Evolutionary conservation across 2,888 invertebrate genomes (phyloP), one percentile per base, ranked within the genome.

Genomic region (Podabrus alpinus): DNA sequence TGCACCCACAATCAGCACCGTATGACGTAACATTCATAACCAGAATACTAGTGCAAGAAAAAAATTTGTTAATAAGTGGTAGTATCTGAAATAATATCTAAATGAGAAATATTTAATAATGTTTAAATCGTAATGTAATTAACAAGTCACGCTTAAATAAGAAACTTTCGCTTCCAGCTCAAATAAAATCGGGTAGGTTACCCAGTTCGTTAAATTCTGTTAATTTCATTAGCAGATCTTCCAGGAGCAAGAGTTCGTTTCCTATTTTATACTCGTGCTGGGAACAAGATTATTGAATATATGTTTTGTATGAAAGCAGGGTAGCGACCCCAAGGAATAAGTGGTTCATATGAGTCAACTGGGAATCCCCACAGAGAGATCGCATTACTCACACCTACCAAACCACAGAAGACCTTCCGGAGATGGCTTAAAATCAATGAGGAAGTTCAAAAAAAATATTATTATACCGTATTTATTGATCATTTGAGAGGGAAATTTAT

Each of bases 281-380:
- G 62, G 66, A 67, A 66, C 66, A 62, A 71, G 71, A 69, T 72
- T 76, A 70, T 64, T 64, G 70, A 61, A 67, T 68, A 29, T 64
- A 72, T 45, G 60, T 67, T 64, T 24, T 67, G 68, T 59, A 68
- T 25, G 73, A 19, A 60, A 70, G 75, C 72, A 73, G 69, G 73
- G 73, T 73, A 73, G 73, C 69, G 59, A 73, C 69, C 73, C 73
- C 66, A 66, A 73, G 74, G 68, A 74, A 71, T 71, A 62, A 68
- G 59, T 68, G 71, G 67, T 74, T 68, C 70, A 69, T 67, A 71
- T 71, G 74, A 71, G 68, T 74, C 74, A 74, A 60, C 69, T 74
- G 78, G 79, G 79, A 79, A 80, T 79, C 80, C 79, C 74, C 81
- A 81, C 77, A 74, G 71, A 68, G 69, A 25, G 72, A 73, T 66